A percentile compares a stretch with the other conserved stretches of the same genome.
Evolutionary conservation across 2,113 vertebrate species (phyloP).

Genomic region (Protomyctophum bolini): DNA sequence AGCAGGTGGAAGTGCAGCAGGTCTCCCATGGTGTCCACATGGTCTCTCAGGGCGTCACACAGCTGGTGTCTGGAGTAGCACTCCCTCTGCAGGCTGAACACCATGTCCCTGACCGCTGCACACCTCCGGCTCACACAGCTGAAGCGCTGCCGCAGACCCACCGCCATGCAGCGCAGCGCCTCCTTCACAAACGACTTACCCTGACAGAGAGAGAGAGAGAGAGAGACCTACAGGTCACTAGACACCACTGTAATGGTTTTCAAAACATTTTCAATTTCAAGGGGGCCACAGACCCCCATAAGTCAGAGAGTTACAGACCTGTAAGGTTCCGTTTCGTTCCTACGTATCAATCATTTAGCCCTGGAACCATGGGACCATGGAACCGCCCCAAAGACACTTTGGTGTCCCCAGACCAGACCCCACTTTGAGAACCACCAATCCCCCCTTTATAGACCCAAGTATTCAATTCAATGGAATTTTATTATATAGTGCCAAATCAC

Average conservation of each 20-base stretch:
- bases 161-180: slow-evolving; percentile 90
- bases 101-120: slow-evolving; percentile 91
- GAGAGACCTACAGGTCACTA: background rate
- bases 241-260: too few relatives aligned
- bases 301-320: background rate
- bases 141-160: slow-evolving; percentile 90
- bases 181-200: slow-evolving; percentile 97
- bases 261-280: too few relatives aligned
- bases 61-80: slow-evolving; percentile 94
- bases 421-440: too few relatives aligned
- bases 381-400: too few relatives aligned
- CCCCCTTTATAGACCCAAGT: too few relatives aligned
- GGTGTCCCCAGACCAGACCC: too few relatives aligned
- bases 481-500: too few relatives aligned
- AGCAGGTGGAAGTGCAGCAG: slow-evolving; percentile 96
- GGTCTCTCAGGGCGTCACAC: slow-evolving; percentile 87
- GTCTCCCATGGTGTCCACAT: slow-evolving; percentile 88
- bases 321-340: too few relatives aligned
- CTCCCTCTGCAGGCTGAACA: slow-evolving; percentile 89
- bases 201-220: slow-evolving; percentile 68
- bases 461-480: too few relatives aligned
- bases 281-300: background rate
- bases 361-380: too few relatives aligned
- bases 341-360: too few relatives aligned
- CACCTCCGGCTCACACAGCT: slow-evolving; percentile 95